Percentiles rank a stretch among this genome's conserved stretches.
Evolutionary conservation across 2,113 vertebrate genomes (phyloP).

Genomic region (Cnemophilus loriae): DNA sequence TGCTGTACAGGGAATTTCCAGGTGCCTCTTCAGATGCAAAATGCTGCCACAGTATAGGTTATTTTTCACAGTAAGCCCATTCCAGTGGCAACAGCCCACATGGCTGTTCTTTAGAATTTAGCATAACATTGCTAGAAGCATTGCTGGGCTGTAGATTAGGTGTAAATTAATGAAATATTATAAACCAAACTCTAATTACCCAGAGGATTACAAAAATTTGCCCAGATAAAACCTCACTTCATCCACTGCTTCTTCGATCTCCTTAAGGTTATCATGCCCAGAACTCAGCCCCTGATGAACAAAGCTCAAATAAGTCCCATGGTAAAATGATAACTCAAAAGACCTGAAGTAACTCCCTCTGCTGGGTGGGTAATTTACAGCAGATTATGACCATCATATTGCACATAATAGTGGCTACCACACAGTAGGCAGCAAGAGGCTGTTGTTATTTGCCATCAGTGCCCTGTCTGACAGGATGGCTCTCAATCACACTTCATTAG

Average conservation of each 20-base stretch:
- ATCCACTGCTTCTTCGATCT: neutral
- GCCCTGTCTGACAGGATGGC: neutral
- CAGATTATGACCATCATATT: neutral
- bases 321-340: neutral
- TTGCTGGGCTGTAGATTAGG: neutral
- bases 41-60: neutral
- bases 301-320: neutral
- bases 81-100: neutral
- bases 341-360: neutral
- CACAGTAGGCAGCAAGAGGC: neutral
- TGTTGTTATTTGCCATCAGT: neutral
- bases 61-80: neutral
- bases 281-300: neutral
- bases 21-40: neutral
- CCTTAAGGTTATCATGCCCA: neutral
- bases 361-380: neutral
- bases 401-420: neutral
- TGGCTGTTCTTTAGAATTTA: neutral
- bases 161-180: neutral
- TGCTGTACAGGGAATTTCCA: conserved; percentile 30
- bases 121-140: neutral
- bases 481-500: neutral
- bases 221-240: neutral
- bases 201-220: neutral
- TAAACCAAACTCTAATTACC: neutral